Conservation (phyloP, 2,888 invertebrate species). For the Eudasyphora cyanicolor region DNA sequence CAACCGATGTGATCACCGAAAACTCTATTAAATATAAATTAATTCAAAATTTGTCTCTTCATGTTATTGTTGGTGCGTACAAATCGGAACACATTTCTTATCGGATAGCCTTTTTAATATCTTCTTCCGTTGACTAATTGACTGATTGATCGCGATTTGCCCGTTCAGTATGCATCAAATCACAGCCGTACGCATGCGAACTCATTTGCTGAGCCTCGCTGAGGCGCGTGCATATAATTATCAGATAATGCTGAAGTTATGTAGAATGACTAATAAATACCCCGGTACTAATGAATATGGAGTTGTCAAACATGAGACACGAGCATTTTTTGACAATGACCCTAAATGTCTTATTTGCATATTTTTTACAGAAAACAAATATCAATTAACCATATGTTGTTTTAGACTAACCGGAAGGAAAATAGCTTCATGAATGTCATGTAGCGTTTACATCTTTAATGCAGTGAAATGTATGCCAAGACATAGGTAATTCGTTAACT, state of each 20-base stretch:
- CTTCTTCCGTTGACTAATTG: neutral
- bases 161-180: too few relatives aligned
- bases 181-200: neutral
- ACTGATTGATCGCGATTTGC: too few relatives aligned
- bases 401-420: too few relatives aligned
- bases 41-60: neutral
- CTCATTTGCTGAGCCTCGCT: neutral
- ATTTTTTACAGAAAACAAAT: too few relatives aligned
- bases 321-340: too few relatives aligned
- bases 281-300: neutral
- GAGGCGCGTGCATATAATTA: neutral
- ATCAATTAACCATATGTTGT: too few relatives aligned
- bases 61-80: neutral
- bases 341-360: too few relatives aligned
- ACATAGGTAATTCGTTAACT: too few relatives aligned
- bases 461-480: too few relatives aligned
- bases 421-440: too few relatives aligned
- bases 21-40: neutral
- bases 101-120: neutral
- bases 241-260: neutral
- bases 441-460: too few relatives aligned
- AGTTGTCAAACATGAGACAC: too few relatives aligned
- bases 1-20: neutral
- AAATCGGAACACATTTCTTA: neutral
- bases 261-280: neutral